Percentiles rank a stretch among this genome's conserved stretches.
These are phyloP conservation scores for Cataglyphis hispanica DNA, from an alignment of 1,140 invertebrate genomes.

Conservation along the genomic window DNA sequence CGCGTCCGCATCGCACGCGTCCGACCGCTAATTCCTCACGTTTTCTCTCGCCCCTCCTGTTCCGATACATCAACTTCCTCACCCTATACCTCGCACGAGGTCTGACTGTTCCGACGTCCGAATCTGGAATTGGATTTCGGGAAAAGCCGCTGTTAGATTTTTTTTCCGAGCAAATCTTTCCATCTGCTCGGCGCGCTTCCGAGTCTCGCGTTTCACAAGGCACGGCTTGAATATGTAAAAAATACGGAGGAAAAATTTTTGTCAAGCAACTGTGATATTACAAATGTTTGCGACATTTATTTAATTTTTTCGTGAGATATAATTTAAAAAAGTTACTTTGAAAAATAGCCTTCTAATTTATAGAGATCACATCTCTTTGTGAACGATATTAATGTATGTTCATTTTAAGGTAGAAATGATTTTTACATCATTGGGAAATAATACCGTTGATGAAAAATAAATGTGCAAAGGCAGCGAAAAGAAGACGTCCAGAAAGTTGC, in stretches of 20 bases:
- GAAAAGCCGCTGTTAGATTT: slow-evolving; percentile 41
- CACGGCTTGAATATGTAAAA: background rate
- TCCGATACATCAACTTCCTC: slow-evolving; percentile 48
- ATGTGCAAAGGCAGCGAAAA: background rate
- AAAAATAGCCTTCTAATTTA: too few species aligned
- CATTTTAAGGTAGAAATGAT: background rate
- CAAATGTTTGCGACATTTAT: background rate
- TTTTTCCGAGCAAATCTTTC: slow-evolving; percentile 62
- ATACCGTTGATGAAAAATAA: slow-evolving; percentile 8
- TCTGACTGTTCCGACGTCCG: slow-evolving; percentile 39
- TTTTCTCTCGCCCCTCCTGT: slow-evolving; percentile 73
- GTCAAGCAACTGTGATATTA: background rate
- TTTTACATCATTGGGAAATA: background rate
- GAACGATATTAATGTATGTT: background rate
- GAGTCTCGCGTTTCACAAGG: slow-evolving; percentile 40
- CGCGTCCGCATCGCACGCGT: slow-evolving; percentile 79
- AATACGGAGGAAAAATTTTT: background rate
- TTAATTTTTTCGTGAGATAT: background rate
- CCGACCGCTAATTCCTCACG: slow-evolving; percentile 81
- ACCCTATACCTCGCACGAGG: slow-evolving; percentile 9
- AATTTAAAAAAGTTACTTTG: background rate
- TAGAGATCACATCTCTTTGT: background rate
- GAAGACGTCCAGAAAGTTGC: slow-evolving; percentile 1
- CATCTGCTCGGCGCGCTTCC: slow-evolving; percentile 59
- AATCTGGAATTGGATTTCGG: slow-evolving; percentile 77